Percentiles rank a stretch among this genome's conserved stretches.
These are phyloP conservation scores for Rhogogaster chlorosoma DNA, from an alignment of 2,888 invertebrate genomes.

Conservation along the genomic window DNA sequence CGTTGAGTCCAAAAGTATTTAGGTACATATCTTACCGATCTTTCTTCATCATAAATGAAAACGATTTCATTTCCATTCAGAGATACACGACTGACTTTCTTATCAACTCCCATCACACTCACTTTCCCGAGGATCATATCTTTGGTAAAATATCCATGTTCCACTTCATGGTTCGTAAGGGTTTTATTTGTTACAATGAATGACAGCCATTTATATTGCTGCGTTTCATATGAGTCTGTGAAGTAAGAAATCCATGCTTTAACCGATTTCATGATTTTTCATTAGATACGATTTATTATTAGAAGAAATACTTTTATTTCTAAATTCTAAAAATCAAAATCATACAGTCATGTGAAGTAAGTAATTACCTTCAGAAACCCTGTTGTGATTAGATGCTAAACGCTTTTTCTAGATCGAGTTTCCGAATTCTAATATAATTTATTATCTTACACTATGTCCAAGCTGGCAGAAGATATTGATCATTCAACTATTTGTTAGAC, in stretches of 20 bases:
- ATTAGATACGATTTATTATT: neutral
- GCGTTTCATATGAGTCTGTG: constrained; percentile 68
- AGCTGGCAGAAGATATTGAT: neutral
- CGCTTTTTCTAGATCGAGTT: neutral
- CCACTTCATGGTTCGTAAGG: constrained; percentile 54
- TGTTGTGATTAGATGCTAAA: neutral
- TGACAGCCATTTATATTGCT: constrained; percentile 66
- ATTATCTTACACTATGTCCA: neutral
- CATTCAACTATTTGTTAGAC: neutral
- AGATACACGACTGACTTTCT: constrained; percentile 66
- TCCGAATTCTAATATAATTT: neutral
- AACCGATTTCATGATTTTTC: neutral
- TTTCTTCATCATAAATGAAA: constrained; percentile 64
- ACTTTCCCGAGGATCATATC: constrained; percentile 68
- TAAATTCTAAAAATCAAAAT: neutral
- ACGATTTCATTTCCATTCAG: constrained; percentile 66
- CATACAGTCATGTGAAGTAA: neutral
- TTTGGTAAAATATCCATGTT: constrained; percentile 57
- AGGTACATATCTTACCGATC: constrained; percentile 63
- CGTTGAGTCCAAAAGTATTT: neutral
- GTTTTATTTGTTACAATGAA: constrained; percentile 64
- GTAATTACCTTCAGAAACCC: neutral
- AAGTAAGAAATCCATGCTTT: constrained; percentile 32
- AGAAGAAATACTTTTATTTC: neutral
- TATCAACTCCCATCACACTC: constrained; percentile 70